Evolutionary conservation across 2,888 invertebrate species (phyloP), one percentile per base, ranked within the genome.

Genomic region (Nomada flava): DNA sequence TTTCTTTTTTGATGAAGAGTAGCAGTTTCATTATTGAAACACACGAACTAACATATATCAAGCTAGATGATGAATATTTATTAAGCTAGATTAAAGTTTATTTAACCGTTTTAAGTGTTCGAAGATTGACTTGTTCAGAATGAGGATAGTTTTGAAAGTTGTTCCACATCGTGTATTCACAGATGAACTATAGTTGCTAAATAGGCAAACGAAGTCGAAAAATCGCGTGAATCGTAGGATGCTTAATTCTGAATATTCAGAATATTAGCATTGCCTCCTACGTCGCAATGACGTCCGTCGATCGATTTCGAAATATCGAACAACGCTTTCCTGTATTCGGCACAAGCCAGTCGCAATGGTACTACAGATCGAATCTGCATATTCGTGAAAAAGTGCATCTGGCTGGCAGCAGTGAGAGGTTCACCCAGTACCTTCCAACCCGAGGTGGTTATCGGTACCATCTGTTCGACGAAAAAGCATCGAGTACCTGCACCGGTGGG

Each of bases 281-380:
- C 73, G 62, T 65, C 10, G 76, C 62, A 57, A 76, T 81, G 69
- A 52, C 65, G 69, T 76, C n/a, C 20, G 50, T 26, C 47, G 29
- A 18, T 57, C 50, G 72, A 52, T 77, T 83, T 74, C 71, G 71
- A 74, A 83, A 77, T 50, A 59, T 60, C 26, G 70, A 20, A 29
- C 64, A 23, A 72, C 50, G 18, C n/a, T 73, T 82, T 70, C 52
- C 70, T 57, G 13, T 55, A 55, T 76, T 81, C 62, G 62, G 47
- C 29, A 13, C 44, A 23, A 62, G 26, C 65, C 59, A 23, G 55
- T 65, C 50, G 36, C 50, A 57, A 23, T 36, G 2, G 13, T 10
- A 13, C 0, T 1, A 15, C 55, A 42, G 36, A 79, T 67, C 50
- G 69, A 42, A 74, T 73, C 53, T 73, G 53, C 69, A 65, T 70